A percentile compares a stretch with the other conserved stretches of the same genome.
Evolutionary conservation across 2,888 invertebrate genomes (phyloP).

Genomic region (Lasioglossum calceatum): DNA sequence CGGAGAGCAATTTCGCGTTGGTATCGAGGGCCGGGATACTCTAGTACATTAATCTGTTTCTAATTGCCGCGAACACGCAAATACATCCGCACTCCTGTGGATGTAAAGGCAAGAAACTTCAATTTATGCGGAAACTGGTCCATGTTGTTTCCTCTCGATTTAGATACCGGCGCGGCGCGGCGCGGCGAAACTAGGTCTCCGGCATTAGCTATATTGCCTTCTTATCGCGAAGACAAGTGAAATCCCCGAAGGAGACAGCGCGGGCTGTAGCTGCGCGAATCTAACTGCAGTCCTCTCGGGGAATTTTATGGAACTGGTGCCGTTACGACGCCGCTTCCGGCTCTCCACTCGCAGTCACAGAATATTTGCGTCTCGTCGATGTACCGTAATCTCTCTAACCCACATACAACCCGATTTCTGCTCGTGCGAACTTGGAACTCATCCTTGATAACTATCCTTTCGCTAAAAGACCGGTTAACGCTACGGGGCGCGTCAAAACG

Average conservation of each 20-base stretch:
- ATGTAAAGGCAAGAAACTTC: constrained; percentile 24
- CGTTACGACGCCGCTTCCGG: not conserved
- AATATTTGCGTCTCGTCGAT: constrained; percentile 8
- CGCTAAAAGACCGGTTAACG: not conserved
- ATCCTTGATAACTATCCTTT: not conserved
- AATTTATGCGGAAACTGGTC: constrained; percentile 41
- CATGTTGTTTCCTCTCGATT: constrained; percentile 17
- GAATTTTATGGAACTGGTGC: constrained; percentile 37
- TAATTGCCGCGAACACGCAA: constrained; percentile 36
- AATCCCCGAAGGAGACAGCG: constrained; percentile 46
- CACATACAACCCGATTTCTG: not conserved
- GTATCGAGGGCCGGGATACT: not conserved
- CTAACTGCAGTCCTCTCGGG: constrained; percentile 36
- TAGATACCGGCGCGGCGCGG: constrained; percentile 5
- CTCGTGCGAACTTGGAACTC: not conserved
- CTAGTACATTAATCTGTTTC: constrained; percentile 17
- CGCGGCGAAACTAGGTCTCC: constrained; percentile 48
- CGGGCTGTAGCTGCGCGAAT: constrained; percentile 25
- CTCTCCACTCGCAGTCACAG: constrained; percentile 1
- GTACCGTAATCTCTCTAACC: not conserved
- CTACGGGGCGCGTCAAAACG: no score
- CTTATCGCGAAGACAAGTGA: constrained; percentile 60
- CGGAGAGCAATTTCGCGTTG: not conserved
- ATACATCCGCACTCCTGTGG: not conserved
- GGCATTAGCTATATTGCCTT: constrained; percentile 42